Base-by-base conservation (phyloP, 2,888 invertebrate species). In the Thalpophila matura region DNA sequence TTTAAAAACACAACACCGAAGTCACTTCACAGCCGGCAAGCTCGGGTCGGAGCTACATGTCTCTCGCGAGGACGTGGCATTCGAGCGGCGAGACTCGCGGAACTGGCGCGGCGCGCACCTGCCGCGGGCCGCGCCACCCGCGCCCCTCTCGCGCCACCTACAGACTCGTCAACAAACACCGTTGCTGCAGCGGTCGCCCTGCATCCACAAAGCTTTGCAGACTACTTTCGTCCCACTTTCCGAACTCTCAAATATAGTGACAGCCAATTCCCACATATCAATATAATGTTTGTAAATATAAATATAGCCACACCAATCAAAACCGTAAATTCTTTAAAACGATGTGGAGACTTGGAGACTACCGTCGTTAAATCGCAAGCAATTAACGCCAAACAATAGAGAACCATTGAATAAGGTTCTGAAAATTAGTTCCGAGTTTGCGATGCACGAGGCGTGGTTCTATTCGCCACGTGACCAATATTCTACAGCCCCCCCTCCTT, bases 131-230 rank as follows among this genome's bases (percentile, higher is more conserved):
- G 85, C 85, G 81, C 82, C 83, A 82, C 86, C 88, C 85, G 86
- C 85, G 82, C 85, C 84, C 83, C 86, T 80, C 86, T 78, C 80
- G 84, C 81, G 80, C 90, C 90, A 88, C 91, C 91, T 88, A 89
- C 91, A 85, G 84, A 83, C 86, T 86, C 87, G 86, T 87, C 92
- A 91, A 91, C 91, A 92, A 92, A 91, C 92, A 91, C 91, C 91
- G 92, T 88, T 89, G 92, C 89, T 91, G 91, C 91, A 91, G 91
- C 91, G 89, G 89, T 85, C 85, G 91, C 88, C 87, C 89, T 89
- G 90, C 91, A 91, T 89, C 88, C 85, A 86, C 84, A 85, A 86
- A 87, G 82, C 86, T 83, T 82, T 82, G 83, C 85, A 84, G 80
- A 83, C 86, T 86, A 87, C 91, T 90, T 89, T 90, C 89, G 90